These are phyloP conservation scores for Nymphalis polychloros DNA, from an alignment of 2,888 invertebrate genomes.

Conservation along the genomic window DNA sequence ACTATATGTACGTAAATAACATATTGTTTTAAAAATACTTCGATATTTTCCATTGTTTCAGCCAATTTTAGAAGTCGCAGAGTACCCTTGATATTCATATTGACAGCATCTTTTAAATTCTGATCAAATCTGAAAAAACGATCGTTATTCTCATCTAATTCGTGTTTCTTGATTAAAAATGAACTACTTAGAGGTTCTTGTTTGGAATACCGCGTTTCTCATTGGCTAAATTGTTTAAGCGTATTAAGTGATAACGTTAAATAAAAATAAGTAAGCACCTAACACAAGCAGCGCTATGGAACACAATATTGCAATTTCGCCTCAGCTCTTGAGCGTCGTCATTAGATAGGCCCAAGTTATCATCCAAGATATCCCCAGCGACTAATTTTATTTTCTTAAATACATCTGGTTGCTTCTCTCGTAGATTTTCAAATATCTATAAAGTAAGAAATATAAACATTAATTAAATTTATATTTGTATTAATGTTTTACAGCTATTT, in stretches of 20 bases:
- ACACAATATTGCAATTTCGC: slow-evolving; percentile 85
- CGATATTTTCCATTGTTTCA: slow-evolving; percentile 84
- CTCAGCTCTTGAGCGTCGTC: slow-evolving; percentile 81
- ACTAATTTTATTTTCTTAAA: slow-evolving; percentile 84
- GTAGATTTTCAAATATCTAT: slow-evolving; percentile 79
- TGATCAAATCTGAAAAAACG: slow-evolving; percentile 88
- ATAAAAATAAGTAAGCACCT: slow-evolving; percentile 57
- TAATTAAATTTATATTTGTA: too few species aligned
- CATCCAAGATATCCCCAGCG: slow-evolving; percentile 83
- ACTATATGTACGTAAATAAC: neutral
- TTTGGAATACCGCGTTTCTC: too few species aligned
- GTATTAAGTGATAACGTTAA: too few species aligned
- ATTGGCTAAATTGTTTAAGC: too few species aligned
- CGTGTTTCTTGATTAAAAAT: too few species aligned
- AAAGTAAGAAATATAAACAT: slow-evolving; percentile 25
- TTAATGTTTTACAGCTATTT: too few species aligned
- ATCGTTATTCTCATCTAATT: too few species aligned
- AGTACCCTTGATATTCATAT: slow-evolving; percentile 92
- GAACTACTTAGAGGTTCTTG: too few species aligned
- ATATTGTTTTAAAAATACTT: slow-evolving; percentile 51
- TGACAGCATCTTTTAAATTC: slow-evolving; percentile 88
- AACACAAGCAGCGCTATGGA: slow-evolving; percentile 93
- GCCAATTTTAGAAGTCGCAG: slow-evolving; percentile 89
- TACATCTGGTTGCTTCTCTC: slow-evolving; percentile 73
- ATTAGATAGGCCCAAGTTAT: slow-evolving; percentile 80